Percentiles rank a stretch among this genome's conserved stretches.
These are phyloP conservation scores for Chaetodon auriga DNA, from an alignment of 2,113 vertebrate species.

Conservation along the genomic window DNA sequence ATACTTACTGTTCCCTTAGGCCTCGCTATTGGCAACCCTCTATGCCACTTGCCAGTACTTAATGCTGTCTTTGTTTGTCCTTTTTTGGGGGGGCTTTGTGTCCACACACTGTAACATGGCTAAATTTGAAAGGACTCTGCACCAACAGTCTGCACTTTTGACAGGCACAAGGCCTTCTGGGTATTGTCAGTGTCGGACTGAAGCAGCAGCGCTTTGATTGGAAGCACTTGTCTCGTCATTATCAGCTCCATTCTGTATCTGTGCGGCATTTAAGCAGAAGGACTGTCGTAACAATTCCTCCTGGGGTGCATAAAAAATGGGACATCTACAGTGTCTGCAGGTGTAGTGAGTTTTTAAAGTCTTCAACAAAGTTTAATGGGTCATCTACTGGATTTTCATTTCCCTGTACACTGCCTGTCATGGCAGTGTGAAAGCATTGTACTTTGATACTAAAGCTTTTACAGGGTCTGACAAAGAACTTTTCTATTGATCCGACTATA, in stretches of 20 bases:
- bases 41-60: constrained; percentile 37
- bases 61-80: background rate
- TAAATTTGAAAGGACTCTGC: background rate
- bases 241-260: constrained; percentile 4
- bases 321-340: background rate
- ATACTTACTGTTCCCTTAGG: constrained; percentile 53
- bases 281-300: background rate
- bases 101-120: background rate
- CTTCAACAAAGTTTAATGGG: constrained; percentile 26
- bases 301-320: background rate
- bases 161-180: background rate
- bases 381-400: constrained; percentile 19
- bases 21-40: constrained; percentile 69
- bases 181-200: background rate
- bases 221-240: constrained; percentile 5
- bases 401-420: background rate
- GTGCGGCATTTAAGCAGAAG: background rate
- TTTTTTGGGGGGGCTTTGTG: background rate
- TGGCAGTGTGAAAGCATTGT: background rate
- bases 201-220: background rate
- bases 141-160: background rate
- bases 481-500: constrained; percentile 32
- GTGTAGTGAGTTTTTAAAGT: constrained; percentile 28
- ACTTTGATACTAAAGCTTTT: constrained; percentile 3
- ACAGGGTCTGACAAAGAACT: constrained; percentile 11